These are phyloP conservation scores for Pseudomugil gertrudae DNA, from an alignment of 2,797 vertebrate genomes.

Conservation along the genomic window DNA sequence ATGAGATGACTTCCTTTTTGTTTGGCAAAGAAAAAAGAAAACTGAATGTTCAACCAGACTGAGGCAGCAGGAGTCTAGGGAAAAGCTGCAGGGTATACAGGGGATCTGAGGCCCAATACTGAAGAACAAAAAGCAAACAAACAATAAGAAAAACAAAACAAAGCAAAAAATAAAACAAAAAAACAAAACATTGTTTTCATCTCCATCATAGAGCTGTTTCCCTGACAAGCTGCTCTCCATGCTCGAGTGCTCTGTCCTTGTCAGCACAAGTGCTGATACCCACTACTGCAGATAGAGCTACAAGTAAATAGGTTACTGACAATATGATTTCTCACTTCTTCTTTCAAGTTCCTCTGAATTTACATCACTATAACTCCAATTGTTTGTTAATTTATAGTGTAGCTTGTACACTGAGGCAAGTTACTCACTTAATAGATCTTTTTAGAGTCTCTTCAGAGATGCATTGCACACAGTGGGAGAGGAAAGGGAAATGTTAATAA, in stretches of 20 bases:
- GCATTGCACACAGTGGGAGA: constrained; percentile 14
- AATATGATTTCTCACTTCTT: constrained; percentile 55
- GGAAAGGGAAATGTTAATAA: constrained; percentile 45
- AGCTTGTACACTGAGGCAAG: neutral
- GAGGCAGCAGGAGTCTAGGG: constrained; percentile 18
- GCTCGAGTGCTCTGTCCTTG: constrained; percentile 62
- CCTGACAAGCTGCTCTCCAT: constrained; percentile 60
- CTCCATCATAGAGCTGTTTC: constrained; percentile 57
- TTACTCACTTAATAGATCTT: constrained; percentile 34
- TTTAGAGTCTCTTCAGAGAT: constrained; percentile 34
- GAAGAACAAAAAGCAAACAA: too few species aligned
- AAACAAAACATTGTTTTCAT: constrained; percentile 32
- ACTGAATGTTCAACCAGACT: constrained; percentile 30
- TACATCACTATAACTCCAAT: constrained; percentile 12
- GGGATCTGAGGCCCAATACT: constrained; percentile 6
- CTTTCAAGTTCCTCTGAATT: constrained; percentile 14
- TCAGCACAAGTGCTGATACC: constrained; percentile 61
- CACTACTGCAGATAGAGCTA: constrained; percentile 40
- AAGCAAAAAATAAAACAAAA: neutral
- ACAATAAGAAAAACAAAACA: too few species aligned
- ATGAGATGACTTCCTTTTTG: constrained; percentile 48
- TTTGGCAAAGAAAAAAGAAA: constrained; percentile 7
- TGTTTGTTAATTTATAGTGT: constrained; percentile 64
- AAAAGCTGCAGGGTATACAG: constrained; percentile 19
- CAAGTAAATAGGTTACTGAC: constrained; percentile 67